Evolutionary conservation across 2,797 vertebrate genomes (phyloP).

Genomic region (Mus caroli): DNA sequence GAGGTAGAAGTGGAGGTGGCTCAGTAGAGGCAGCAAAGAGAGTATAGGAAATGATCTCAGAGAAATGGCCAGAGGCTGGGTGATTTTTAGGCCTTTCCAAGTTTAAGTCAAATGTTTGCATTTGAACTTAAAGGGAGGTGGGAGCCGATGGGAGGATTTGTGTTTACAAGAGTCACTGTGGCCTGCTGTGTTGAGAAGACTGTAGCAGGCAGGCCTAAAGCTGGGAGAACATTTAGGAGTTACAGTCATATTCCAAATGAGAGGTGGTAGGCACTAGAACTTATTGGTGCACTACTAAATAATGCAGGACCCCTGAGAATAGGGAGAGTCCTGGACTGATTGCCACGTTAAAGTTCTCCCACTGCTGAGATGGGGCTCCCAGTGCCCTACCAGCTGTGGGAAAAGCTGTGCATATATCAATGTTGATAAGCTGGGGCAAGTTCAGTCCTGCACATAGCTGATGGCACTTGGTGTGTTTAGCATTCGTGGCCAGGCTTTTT

Average conservation of each 20-base stretch:
- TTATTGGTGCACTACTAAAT: background rate
- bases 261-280: background rate
- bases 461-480: background rate
- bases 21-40: background rate
- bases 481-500: background rate
- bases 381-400: background rate
- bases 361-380: background rate
- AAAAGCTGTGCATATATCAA: background rate
- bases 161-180: constrained; percentile 37
- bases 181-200: constrained; percentile 12
- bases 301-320: background rate
- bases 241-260: background rate
- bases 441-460: background rate
- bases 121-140: constrained; percentile 55
- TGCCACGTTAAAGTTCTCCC: background rate
- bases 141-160: constrained; percentile 7
- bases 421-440: background rate
- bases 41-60: constrained; percentile 7
- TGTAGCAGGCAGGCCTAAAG: background rate
- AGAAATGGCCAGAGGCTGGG: constrained; percentile 18
- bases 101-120: constrained; percentile 21
- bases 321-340: background rate
- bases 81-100: constrained; percentile 26
- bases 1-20: background rate
- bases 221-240: background rate